A percentile compares a stretch with the other conserved stretches of the same genome.
Evolutionary conservation across 92 coral and sea anemone genomes (phyloP).

Genomic region (Porites divaricata): DNA sequence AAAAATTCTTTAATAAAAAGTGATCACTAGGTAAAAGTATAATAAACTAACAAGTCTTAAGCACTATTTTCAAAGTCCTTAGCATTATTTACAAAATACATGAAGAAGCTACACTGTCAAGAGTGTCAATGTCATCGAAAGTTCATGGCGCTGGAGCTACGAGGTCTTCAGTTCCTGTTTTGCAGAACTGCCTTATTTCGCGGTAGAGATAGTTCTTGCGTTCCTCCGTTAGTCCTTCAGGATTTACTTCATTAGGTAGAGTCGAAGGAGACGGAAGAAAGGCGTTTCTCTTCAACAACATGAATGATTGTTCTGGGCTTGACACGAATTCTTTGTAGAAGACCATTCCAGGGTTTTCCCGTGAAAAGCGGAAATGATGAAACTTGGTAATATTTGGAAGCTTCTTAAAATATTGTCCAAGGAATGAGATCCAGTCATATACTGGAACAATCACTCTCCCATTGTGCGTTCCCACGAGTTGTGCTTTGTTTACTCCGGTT

Average conservation of each 20-base stretch:
- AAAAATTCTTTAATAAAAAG: no score
- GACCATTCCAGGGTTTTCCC: constrained; percentile 23
- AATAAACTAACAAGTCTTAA: no score
- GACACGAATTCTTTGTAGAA: constrained; percentile 29
- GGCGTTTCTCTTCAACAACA: no score
- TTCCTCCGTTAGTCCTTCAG: constrained; percentile 16
- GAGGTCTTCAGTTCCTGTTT: constrained; percentile 26
- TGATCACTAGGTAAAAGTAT: no score
- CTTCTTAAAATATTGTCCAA: constrained; percentile 22
- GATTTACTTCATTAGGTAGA: background rate
- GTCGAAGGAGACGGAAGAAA: background rate
- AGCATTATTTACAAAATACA: no score
- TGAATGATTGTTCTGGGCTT: background rate
- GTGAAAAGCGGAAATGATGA: background rate
- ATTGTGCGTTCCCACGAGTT: no score
- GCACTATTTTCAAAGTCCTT: no score
- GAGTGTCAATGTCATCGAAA: background rate
- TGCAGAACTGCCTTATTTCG: constrained; percentile 6
- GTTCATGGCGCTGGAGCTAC: constrained; percentile 49
- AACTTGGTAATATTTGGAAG: constrained; percentile 20
- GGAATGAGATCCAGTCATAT: constrained; percentile 49
- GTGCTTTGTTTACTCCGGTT: no score
- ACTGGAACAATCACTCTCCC: constrained; percentile 40
- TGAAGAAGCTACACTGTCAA: no score
- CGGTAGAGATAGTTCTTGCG: constrained; percentile 23